Base-by-base conservation (phyloP, 2,113 vertebrate genomes). In the Salvelinus fontinalis region DNA sequence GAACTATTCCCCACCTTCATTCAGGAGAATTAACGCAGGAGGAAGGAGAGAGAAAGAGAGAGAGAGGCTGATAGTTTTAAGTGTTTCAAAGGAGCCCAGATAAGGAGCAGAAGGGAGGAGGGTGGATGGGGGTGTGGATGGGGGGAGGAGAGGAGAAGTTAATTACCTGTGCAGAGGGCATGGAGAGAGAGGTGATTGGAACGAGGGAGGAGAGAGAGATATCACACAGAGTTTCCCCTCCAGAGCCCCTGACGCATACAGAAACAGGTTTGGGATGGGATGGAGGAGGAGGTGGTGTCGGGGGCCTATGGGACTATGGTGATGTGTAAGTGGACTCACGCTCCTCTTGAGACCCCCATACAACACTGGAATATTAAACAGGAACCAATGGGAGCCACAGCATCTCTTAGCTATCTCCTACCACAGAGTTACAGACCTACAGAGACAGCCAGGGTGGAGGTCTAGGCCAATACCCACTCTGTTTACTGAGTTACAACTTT, bases 281-380 rank as follows among this genome's bases (percentile, higher is more conserved):
- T 18, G 51, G 51, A 54, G 16, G 39, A 65, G 39, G 18, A 69
- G 48, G 71, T 71, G 76, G 65, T n/a, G 59, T 14, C 31, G 27
- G 13, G 27, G 18, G 16, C 39, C 39, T 44, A 44, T 44, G 76
- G 72, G 80, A 82, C 73, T 81, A 86, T 81, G 51, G 12, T 14
- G 51, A 14, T 16, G 14, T 54, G 51, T 74, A 57, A 75, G 39
- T 44, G 39, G 39, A 44, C 39, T 44, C 39, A 11, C 9, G 80
- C 80, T 83, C 62, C 71, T 68, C 84, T 80, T 84, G 73, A 80
- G 79, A 81, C 39, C 26, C 13, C 64, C 71, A 77, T 74, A 88
- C 82, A 84, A 87, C 86, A 86, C 0, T 62, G 51, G 83, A 87
- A 92, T 89, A 89, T 86, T 85, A 86, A 87, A 78, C 70, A 81